A percentile compares a stretch with the other conserved stretches of the same genome.
phyloP scores from a whole-genome alignment of 2,888 invertebrate species.

The Augochlorella aurata region DNA sequence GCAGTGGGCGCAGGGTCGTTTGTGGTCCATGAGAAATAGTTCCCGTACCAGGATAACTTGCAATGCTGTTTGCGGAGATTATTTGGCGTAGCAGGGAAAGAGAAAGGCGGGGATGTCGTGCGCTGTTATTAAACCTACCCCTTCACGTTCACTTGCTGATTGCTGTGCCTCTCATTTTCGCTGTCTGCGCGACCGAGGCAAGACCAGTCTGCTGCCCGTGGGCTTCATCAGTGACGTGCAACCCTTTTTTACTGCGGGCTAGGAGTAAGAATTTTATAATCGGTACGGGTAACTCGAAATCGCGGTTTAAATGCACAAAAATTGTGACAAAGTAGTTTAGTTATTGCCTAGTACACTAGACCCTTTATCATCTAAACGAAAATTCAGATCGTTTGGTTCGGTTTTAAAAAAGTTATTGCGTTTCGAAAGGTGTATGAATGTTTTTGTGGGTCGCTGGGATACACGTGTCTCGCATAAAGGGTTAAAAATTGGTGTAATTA shows the following conservation, averaged over 20 bases:
- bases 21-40: not conserved
- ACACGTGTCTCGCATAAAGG: too few relatives aligned
- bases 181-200: not conserved
- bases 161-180: not conserved
- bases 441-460: too few relatives aligned
- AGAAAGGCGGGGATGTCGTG: not conserved
- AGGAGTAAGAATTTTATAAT: too few relatives aligned
- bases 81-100: not conserved
- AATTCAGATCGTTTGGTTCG: too few relatives aligned
- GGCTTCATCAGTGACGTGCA: not conserved
- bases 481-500: not conserved
- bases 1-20: not conserved
- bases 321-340: too few relatives aligned
- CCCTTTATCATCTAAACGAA: too few relatives aligned
- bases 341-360: too few relatives aligned
- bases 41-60: not conserved
- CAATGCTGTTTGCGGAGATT: slow-evolving; percentile 3
- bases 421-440: too few relatives aligned
- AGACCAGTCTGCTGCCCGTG: not conserved
- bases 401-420: too few relatives aligned
- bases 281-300: too few relatives aligned
- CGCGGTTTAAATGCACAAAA: too few relatives aligned
- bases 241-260: not conserved
- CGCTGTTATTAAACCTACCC: not conserved
- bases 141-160: not conserved